Base-by-base conservation (phyloP, 2,113 vertebrate genomes). In the Passer montanus region DNA sequence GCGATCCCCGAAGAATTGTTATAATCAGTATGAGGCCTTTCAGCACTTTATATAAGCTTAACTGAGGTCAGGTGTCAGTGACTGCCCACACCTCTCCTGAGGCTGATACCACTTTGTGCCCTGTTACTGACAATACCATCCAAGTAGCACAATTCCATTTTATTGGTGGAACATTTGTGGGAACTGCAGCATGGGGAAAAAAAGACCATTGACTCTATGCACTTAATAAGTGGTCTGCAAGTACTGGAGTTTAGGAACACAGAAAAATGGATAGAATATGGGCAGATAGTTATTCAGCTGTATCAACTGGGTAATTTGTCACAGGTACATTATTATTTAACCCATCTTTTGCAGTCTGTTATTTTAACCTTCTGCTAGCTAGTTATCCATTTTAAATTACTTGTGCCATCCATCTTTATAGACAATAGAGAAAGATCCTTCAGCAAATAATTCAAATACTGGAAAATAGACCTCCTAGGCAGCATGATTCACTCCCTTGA, bases 21-120 rank as follows among this genome's bases (percentile, higher is more conserved):
- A 90, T 85, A 88, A 85, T 76, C 78, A 55, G 78, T 77, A 66
- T 74, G 87, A 85, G 33, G 31, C 55, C 55, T 93, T 94, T 91
- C 75, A 91, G 78, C 63, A 88, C 83, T 95, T 90, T 67, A 55
- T 83, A 80, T 39, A 76, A 70, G 35, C 82, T 93, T 85, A 95
- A 93, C 87, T 39, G 67, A 93, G 94, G 94, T 90, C 91, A 95
- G 78, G 56, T 91, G 84, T 90, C 66, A 92, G 75, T 41, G 85
- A 93, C 80, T 93, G 78, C 41, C 84, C 82, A 80, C 49, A 76
- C 39, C 46, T 77, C 78, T 87, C 91, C 75, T 11, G 82, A 91
- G 75, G 79, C 72, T 17, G 21, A 58, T 77, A 91, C 21, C 56
- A 83, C 72, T 91, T 91, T 91, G 74, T 20, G 18, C 78, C 78